Conservation (phyloP, 2,797 vertebrate genomes). For the Notolepis coatsorum region DNA sequence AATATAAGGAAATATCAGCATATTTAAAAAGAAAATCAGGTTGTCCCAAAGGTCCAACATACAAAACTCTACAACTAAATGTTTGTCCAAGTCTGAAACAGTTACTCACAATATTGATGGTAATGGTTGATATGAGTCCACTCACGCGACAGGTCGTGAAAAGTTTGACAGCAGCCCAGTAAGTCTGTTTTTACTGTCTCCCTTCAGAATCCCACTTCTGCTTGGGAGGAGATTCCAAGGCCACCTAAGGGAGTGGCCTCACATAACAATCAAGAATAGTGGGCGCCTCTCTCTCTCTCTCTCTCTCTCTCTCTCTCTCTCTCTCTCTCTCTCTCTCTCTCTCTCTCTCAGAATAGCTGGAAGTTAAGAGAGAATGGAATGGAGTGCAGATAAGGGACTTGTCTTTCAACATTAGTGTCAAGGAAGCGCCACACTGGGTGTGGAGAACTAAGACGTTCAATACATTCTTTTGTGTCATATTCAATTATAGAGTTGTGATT, state of each 20-base stretch:
- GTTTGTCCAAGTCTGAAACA: background rate
- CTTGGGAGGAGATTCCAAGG: slow-evolving; percentile 71
- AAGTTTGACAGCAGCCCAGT: slow-evolving; percentile 13
- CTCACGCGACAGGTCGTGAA: background rate
- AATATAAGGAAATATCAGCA: background rate
- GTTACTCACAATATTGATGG: background rate
- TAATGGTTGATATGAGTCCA: background rate
- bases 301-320: background rate
- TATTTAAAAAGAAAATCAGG: background rate
- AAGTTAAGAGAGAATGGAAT: slow-evolving; percentile 13
- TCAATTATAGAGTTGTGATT: too few relatives aligned
- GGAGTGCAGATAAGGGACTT: slow-evolving; percentile 46
- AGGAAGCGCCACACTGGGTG: slow-evolving; percentile 23
- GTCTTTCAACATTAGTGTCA: slow-evolving; percentile 48
- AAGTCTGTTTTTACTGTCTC: slow-evolving; percentile 34
- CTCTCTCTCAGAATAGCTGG: background rate
- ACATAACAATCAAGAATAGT: slow-evolving; percentile 43
- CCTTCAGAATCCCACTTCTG: slow-evolving; percentile 44
- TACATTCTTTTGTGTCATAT: background rate
- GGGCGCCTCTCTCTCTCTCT: slow-evolving; percentile 3
- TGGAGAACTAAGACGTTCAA: slow-evolving; percentile 1
- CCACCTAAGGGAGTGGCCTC: slow-evolving; percentile 73
- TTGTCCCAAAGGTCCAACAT: slow-evolving; percentile 1
- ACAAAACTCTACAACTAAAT: background rate
- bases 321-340: background rate